Base-by-base conservation (phyloP, 2,797 vertebrate species). In the Microchirus variegatus region DNA sequence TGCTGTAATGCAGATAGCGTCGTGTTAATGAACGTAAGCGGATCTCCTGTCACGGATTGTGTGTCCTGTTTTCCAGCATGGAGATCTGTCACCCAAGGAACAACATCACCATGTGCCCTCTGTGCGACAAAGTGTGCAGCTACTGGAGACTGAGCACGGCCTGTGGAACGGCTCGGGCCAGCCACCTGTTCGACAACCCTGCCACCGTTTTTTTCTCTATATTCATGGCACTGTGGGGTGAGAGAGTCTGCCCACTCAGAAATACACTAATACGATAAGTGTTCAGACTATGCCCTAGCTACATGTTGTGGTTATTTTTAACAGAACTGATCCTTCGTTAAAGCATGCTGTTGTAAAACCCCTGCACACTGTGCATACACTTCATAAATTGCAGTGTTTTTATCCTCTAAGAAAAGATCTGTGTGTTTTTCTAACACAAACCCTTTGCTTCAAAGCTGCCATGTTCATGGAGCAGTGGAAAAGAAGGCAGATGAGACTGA, bases 381-480 rank as follows among this genome's bases (percentile, higher is more conserved):
- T 31, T 31, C 6, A 31, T 31, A 31, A 31, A 31, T 31, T 31
- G 31, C 31, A 31, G 8, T 31, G 31, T 31, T 31, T 31, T 31
- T 5, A 7, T 41, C 10, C 40, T 12, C 13, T 41, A 0, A 11
- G 1, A 12, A 14, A 14, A 41, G 3, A 15, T 44, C 1, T 18
- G 10, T 44, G 2, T 62, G 1, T 56, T 43, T 70, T 8, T 51
- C 18, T 66, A 4, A 59, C 53, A 4, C 15, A 14, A 11, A 41
- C 40, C 11, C 50, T 8, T 61, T 55, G 19, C 11, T 63, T 87
- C 69, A n/a, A 82, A 99, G 97, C 97, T 16, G 97, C 97, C 77
- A 98, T 97, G 83, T 99, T 99, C 87, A 98, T 99, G 97, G 97
- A 99, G 75, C 96, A 99, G 75, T 99, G 97, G 97, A 99, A 99